These are phyloP conservation scores for Florisuga fusca DNA, from an alignment of 2,797 vertebrate genomes.

Conservation along the genomic window DNA sequence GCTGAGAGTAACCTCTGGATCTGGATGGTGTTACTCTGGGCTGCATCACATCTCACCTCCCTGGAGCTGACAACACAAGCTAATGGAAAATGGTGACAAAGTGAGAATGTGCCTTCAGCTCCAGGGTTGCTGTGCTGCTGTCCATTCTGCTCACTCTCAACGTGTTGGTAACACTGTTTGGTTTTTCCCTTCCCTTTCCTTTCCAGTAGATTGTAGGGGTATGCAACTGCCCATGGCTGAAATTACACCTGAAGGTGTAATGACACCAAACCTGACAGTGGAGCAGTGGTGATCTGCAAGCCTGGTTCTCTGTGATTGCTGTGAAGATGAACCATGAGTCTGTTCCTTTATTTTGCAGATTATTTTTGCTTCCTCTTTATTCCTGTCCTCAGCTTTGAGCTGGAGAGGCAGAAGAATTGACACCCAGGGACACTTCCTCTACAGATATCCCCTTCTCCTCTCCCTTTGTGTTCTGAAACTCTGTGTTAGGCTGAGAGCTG, in stretches of 20 bases:
- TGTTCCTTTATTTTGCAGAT: background rate
- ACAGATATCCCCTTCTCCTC: background rate
- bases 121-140: background rate
- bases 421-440: background rate
- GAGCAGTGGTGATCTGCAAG: background rate
- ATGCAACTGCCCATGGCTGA: background rate
- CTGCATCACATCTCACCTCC: constrained; percentile 12
- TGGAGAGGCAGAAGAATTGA: background rate
- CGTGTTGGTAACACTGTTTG: background rate
- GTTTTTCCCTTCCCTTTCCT: background rate
- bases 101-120: background rate
- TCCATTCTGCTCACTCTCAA: constrained; percentile 2
- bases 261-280: background rate
- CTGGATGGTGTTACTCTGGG: constrained; percentile 25
- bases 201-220: background rate
- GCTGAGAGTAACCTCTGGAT: constrained; percentile 17
- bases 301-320: background rate
- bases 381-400: background rate
- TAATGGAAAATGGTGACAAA: constrained; percentile 49
- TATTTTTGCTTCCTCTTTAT: background rate
- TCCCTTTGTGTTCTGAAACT: background rate
- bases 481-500: background rate
- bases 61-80: constrained; percentile 31
- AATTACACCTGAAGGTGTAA: background rate
- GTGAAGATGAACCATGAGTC: background rate